Base-by-base conservation (phyloP, 1,140 invertebrate genomes). In the Ditylenchus dipsaci region DNA sequence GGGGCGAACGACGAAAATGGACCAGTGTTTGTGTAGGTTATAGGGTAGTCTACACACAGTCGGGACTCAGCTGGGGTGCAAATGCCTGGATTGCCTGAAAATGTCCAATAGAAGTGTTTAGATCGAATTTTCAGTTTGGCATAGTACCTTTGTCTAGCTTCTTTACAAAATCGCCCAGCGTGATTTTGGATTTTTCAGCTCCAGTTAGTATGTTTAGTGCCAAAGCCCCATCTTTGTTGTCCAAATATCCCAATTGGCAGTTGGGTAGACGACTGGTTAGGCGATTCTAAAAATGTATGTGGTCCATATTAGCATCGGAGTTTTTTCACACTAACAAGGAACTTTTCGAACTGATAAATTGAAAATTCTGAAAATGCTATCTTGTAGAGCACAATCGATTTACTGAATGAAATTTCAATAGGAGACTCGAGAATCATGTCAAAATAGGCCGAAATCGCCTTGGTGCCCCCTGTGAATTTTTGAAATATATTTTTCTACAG, bases 1-100 rank as follows among this genome's bases (percentile, higher is more conserved):
- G 95, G 95, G 1, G 93, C 93, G 86, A 95, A 95, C 1, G 92
- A 93, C 43, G 91, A 90, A 86, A 93, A 97, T 1, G 93, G 89
- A 0, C 93, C 94, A 83, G 96, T 96, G 82, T 92, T 91, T 1
- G 95, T 68, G 43, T 78, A 76, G 8, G 68, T 21, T 23, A 76
- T 61, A 0, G 70, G 68, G 38, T 42, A 64, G 49, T 77, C 72
- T n/a, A 33, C 38, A 23, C 38, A 43, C 29, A 71, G 47, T 17
- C 56, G 45, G 1, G 69, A 70, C 21, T 74, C 69, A 29, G 23
- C 29, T 7, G 30, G 27, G 21, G 42, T 43, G 47, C 57, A 69
- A 17, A 74, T 3, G 19, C 72, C 75, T 9, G 74, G 72, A 57
- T 63, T 76, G n/a, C 68, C 65, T 17, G 53, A 17, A 60, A 5